Conservation (phyloP, 2,888 invertebrate genomes). For the Euzophera pinguis region DNA sequence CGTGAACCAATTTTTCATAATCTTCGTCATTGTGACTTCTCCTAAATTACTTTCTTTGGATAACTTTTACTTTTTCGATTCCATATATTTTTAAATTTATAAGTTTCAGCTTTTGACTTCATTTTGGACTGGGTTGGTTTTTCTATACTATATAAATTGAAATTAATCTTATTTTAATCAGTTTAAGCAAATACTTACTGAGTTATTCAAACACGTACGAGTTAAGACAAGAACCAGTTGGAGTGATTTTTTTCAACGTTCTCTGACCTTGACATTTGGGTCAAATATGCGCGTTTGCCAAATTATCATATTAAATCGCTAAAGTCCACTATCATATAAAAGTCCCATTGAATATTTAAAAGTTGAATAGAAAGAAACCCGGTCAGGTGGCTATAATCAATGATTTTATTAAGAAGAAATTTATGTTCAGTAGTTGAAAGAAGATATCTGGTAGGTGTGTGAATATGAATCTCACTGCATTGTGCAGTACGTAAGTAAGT, state of each 20-base stretch:
- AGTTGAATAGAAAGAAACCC: not conserved
- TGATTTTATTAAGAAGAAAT: not conserved
- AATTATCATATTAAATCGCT: not conserved
- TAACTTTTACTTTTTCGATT: not conserved
- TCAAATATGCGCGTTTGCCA: not conserved
- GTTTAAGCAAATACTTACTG: not conserved
- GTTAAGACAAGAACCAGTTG: not conserved
- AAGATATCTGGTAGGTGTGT: too few relatives aligned
- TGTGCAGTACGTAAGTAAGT: too few relatives aligned
- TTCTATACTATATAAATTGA: not conserved
- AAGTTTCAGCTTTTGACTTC: not conserved
- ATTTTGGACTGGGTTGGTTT: not conserved
- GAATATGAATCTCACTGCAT: too few relatives aligned
- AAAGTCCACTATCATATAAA: not conserved
- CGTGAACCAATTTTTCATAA: slow-evolving; percentile 8
- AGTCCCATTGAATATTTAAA: not conserved
- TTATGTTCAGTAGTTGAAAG: too few relatives aligned
- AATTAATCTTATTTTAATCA: not conserved
- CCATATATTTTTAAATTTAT: not conserved
- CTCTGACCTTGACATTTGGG: slow-evolving; percentile 14
- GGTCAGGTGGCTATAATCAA: not conserved
- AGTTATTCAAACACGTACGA: not conserved
- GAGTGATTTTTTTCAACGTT: not conserved
- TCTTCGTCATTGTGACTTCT: slow-evolving; percentile 1
- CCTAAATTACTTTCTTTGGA: slow-evolving; percentile 3